Percentiles rank a stretch among this genome's conserved stretches.
These are phyloP conservation scores for Actenoides hombroni DNA, from an alignment of 2,113 vertebrate species.

Conservation along the genomic window DNA sequence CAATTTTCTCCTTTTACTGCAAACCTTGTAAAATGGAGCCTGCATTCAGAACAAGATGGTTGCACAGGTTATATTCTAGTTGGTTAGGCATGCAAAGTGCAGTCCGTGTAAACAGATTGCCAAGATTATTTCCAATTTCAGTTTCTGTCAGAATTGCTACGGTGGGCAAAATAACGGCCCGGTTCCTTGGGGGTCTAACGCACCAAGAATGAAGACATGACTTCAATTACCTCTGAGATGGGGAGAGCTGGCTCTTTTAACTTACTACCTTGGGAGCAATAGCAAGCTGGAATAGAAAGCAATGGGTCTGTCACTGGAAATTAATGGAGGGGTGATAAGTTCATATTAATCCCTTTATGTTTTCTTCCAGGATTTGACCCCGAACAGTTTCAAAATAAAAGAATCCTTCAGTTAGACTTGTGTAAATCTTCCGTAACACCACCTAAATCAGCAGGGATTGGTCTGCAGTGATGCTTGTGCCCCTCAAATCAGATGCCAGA, in stretches of 20 bases:
- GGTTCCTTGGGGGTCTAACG: background rate
- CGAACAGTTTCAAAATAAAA: slow-evolving; percentile 14
- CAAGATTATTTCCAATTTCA: background rate
- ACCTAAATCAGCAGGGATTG: background rate
- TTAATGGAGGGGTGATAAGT: background rate
- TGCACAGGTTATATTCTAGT: background rate
- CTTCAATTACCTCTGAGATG: background rate
- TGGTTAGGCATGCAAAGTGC: background rate
- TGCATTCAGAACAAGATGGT: background rate
- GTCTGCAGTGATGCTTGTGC: background rate
- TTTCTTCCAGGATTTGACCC: background rate
- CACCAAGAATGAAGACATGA: background rate
- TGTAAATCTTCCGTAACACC: background rate
- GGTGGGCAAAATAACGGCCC: background rate
- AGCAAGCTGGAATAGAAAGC: background rate
- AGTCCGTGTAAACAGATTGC: background rate
- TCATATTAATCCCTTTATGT: background rate
- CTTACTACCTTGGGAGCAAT: background rate
- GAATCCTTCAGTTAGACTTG: background rate
- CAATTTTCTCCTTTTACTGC: background rate
- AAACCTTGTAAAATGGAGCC: background rate
- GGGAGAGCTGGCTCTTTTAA: background rate
- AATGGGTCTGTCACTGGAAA: background rate
- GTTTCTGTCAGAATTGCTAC: background rate
- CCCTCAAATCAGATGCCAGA: background rate